Evolutionary conservation across 2,113 vertebrate species (phyloP), one percentile per base, ranked within the genome.

Genomic region (Microcebus ravelobensis): DNA sequence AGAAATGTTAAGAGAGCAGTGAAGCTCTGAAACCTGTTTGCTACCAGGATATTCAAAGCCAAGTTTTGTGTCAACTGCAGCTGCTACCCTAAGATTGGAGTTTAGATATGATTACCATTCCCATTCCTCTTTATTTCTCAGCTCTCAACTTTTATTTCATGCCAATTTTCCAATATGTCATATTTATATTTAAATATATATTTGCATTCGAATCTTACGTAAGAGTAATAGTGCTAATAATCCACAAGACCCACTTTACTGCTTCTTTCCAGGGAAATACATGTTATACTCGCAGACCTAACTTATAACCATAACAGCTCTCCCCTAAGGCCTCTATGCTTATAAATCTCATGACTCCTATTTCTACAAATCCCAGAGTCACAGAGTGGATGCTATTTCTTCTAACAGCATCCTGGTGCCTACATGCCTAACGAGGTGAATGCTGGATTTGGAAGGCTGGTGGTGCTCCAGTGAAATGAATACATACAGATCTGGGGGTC

Each of bases 291-390:
- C 10, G n/a, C n/a, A 31, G 39, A 71, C 27, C 70, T 87, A 80
- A 92, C 90, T 92, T 87, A 92, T 87, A 90, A n/a, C 63, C 27
- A 36, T 18, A 36, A 27, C 92, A 25, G 5, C 61, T 92, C 52
- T 82, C n/a, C 65, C 84, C 87, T 92, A 91, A 88, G 36, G 14
- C 65, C 52, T 71, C 65, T 42, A 25, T 65, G 59, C 52, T 50
- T 65, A 68, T 95, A 94, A 95, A 95, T 93, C 87, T 87, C 21
- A 11, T 11, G 45, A 91, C 80, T 95, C 45, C 23, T 92, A n/a
- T 93, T 91, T 93, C 92, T 83, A 34, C 81, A 95, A 91, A 95
- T 81, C n/a, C 76, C 77, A 25, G 27, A 29, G 59, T 29, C 59
- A 25, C 25, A 27, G 25, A 63, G 25, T 12, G 63, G 76, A 73